Conservation (phyloP, 2,797 vertebrate species). For the Catamblyrhynchus diadema region DNA sequence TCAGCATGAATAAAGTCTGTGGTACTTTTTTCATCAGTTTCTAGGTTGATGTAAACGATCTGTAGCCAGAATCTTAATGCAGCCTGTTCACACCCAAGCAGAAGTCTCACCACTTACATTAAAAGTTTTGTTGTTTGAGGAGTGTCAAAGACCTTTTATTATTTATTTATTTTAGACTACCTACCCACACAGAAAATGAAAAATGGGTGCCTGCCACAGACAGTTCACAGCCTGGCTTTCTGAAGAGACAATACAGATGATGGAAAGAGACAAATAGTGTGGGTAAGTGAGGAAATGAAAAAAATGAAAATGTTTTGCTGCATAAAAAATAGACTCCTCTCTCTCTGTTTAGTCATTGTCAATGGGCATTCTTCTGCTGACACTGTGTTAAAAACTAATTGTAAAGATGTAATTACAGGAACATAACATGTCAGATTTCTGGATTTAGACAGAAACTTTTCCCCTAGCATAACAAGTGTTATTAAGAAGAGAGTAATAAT, state of each 20-base stretch:
- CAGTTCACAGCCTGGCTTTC: neutral
- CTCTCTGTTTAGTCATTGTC: slow-evolving; percentile 8
- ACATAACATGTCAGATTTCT: neutral
- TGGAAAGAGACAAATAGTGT: neutral
- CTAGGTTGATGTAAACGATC: neutral
- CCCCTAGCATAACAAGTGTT: neutral
- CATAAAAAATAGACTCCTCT: neutral
- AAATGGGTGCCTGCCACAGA: neutral
- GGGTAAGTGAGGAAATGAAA: neutral
- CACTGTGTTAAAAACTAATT: neutral
- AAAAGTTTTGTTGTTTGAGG: neutral
- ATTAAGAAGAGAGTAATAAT: neutral
- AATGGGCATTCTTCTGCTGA: neutral
- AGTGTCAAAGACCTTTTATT: neutral
- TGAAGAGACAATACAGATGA: neutral
- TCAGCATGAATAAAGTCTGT: neutral
- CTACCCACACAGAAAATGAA: neutral
- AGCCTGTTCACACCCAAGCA: neutral
- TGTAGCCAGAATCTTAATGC: neutral
- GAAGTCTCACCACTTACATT: neutral
- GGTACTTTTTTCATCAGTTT: neutral
- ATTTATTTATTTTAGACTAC: neutral
- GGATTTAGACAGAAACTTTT: neutral
- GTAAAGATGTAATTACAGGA: neutral
- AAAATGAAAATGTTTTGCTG: neutral